phyloP scores from a whole-genome alignment of 2,797 vertebrate species.

The Pitangus sulphuratus region DNA sequence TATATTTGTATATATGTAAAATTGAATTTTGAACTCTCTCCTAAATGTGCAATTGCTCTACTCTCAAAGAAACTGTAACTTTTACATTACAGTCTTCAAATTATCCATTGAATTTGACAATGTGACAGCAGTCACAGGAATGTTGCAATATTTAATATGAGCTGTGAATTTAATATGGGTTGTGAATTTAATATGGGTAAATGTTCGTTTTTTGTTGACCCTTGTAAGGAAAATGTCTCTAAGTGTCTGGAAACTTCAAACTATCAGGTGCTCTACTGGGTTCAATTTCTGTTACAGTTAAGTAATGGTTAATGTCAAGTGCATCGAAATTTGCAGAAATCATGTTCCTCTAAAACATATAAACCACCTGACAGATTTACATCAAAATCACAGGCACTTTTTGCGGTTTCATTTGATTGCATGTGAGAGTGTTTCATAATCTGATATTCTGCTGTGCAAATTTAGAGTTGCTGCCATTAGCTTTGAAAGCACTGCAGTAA shows the following conservation, averaged over 20 bases:
- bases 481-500: not conserved
- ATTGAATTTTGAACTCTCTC: not conserved
- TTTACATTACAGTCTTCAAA: not conserved
- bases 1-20: not conserved
- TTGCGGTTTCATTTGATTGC: not conserved
- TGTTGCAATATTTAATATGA: not conserved
- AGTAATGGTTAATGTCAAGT: not conserved
- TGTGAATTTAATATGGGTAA: not conserved
- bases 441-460: not conserved
- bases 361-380: slow-evolving; percentile 10
- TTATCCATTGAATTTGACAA: not conserved
- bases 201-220: not conserved
- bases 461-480: not conserved
- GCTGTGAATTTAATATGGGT: not conserved
- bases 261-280: not conserved
- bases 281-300: not conserved
- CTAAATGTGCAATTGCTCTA: not conserved
- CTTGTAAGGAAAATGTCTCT: not conserved
- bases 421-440: slow-evolving; percentile 3
- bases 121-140: not conserved
- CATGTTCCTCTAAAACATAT: not conserved
- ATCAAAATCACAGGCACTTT: slow-evolving; percentile 17
- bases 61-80: not conserved
- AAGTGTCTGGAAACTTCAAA: not conserved
- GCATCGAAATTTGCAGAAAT: not conserved